Evolutionary conservation across 1,140 invertebrate genomes (phyloP).

Genomic region (Gerris buenoi): DNA sequence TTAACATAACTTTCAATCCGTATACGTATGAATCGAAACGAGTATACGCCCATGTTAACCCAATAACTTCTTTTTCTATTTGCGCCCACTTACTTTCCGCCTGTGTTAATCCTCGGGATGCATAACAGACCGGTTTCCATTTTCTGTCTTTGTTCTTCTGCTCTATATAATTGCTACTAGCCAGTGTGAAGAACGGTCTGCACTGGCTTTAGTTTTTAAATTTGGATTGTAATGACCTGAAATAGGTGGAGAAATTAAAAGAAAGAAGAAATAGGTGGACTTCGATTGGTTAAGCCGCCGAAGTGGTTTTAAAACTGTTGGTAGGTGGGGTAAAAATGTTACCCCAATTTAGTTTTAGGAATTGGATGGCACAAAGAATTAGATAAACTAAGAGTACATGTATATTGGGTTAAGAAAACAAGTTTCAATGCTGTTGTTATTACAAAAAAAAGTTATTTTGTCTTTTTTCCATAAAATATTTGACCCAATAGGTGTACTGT

Average conservation of each 20-base stretch:
- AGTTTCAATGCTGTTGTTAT: too few species aligned
- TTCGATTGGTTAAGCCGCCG: neutral
- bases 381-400: too few species aligned
- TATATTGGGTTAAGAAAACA: too few species aligned
- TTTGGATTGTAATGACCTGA: neutral
- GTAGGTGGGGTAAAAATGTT: neutral
- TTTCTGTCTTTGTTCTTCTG: neutral
- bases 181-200: neutral
- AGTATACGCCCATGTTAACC: neutral
- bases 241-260: neutral
- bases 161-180: neutral
- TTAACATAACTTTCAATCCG: too few species aligned
- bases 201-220: neutral
- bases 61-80: neutral
- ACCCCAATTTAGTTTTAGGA: too few species aligned
- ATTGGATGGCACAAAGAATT: too few species aligned
- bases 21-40: neutral
- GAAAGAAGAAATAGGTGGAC: neutral
- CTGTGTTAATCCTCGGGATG: neutral
- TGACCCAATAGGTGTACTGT: too few species aligned
- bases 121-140: neutral
- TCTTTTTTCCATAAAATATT: too few species aligned
- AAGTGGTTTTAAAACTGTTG: neutral
- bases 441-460: too few species aligned
- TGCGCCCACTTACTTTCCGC: neutral